These are phyloP conservation scores for Drosophila albomicans DNA, from an alignment of 1,140 invertebrate species.

Conservation along the genomic window DNA sequence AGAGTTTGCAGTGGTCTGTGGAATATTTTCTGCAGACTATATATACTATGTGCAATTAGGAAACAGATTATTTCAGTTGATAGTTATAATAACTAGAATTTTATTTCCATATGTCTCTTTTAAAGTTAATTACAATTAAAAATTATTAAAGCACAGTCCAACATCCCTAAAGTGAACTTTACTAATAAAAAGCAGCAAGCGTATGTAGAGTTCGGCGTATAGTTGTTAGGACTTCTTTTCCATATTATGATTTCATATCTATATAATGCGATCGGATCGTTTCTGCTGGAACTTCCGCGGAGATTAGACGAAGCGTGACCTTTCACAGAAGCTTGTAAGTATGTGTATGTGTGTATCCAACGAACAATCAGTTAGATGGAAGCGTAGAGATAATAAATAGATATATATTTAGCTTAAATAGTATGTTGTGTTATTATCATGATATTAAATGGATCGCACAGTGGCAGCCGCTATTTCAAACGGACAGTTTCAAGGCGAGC, in stretches of 20 bases:
- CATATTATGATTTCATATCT: conserved; percentile 32
- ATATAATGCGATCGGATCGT: conserved; percentile 41
- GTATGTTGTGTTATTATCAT: conserved; percentile 60
- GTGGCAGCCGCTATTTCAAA: conserved; percentile 47
- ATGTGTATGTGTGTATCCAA: neutral
- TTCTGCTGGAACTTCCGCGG: conserved; percentile 59
- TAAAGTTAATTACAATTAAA: neutral
- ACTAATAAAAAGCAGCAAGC: neutral
- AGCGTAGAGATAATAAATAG: conserved; percentile 56
- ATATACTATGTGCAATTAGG: neutral
- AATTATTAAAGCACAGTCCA: neutral
- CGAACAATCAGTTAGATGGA: conserved; percentile 40
- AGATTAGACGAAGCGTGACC: conserved; percentile 61
- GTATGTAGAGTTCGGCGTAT: neutral
- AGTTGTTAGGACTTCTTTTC: conserved; percentile 7
- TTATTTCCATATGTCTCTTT: neutral
- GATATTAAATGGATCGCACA: conserved; percentile 68
- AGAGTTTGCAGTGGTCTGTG: neutral
- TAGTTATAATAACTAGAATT: neutral
- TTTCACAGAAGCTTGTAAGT: conserved; percentile 29
- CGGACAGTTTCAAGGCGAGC: conserved; percentile 63
- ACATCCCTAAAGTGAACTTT: neutral
- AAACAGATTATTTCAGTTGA: neutral
- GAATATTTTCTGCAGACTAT: neutral
- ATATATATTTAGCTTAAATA: conserved; percentile 55